Conservation (phyloP, 2,113 vertebrate genomes). For the Pituophis catenifer region DNA sequence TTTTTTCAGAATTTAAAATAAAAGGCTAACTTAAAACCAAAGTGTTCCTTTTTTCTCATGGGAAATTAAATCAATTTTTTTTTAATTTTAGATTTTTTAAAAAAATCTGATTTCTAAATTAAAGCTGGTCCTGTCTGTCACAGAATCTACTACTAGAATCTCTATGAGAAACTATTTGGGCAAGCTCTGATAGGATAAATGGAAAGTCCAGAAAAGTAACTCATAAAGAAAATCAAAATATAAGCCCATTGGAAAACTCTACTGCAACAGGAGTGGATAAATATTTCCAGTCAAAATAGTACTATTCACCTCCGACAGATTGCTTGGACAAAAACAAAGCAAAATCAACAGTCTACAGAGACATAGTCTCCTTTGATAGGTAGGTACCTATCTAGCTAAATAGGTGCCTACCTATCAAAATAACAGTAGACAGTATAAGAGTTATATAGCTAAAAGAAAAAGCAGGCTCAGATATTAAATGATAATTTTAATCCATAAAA, state of each 20-base stretch:
- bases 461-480: background rate
- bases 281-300: background rate
- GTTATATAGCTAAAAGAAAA: background rate
- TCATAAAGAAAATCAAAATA: background rate
- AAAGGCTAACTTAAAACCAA: background rate
- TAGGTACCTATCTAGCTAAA: background rate
- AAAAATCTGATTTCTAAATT: background rate
- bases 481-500: background rate
- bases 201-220: background rate
- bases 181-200: background rate
- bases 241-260: background rate
- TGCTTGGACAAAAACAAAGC: background rate
- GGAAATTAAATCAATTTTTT: background rate
- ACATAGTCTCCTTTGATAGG: background rate
- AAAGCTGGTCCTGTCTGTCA: background rate
- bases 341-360: background rate
- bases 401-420: background rate
- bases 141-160: no score
- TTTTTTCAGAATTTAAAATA: background rate
- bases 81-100: no score
- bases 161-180: background rate
- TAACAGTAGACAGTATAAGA: background rate
- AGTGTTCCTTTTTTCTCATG: background rate
- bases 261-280: background rate
- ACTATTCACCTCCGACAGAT: background rate